Percentiles rank a stretch among this genome's conserved stretches.
Evolutionary conservation across 1,140 invertebrate genomes (phyloP).

Genomic region (Gonioctena quinquepunctata): DNA sequence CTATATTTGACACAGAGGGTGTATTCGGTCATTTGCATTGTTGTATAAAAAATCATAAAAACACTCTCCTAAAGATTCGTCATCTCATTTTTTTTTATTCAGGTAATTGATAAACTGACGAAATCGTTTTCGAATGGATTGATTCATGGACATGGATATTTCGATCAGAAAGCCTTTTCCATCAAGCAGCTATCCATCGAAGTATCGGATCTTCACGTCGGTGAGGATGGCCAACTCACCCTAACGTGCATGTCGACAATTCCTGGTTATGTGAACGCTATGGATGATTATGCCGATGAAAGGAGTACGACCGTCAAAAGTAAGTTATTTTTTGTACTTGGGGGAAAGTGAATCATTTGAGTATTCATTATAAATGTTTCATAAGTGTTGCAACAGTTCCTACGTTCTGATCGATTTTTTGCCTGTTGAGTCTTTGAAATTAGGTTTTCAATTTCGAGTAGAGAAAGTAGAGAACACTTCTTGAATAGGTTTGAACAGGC

Average conservation of each 20-base stretch:
- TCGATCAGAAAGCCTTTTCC: conserved; percentile 47
- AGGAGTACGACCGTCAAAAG: conserved; percentile 68
- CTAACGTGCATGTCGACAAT: conserved; percentile 75
- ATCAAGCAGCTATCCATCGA: conserved; percentile 64
- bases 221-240: conserved; percentile 67
- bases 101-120: conserved; percentile 49
- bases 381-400: too few relatives aligned
- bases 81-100: conserved; percentile 21
- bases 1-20: too few relatives aligned
- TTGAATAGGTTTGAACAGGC: too few relatives aligned
- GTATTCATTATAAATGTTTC: too few relatives aligned
- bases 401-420: background rate
- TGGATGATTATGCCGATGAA: conserved; percentile 69
- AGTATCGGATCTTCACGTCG: conserved; percentile 65
- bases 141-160: conserved; percentile 49
- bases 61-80: background rate
- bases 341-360: too few relatives aligned
- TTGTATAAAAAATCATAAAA: background rate
- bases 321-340: conserved; percentile 57
- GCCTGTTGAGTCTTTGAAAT: background rate
- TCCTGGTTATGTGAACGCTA: conserved; percentile 65
- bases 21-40: too few relatives aligned
- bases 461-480: too few relatives aligned
- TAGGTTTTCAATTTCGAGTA: too few relatives aligned
- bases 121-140: conserved; percentile 51